Evolutionary conservation across 64 coral and sea anemone species (phyloP).

Genomic region (Astreopora myriophthalma): DNA sequence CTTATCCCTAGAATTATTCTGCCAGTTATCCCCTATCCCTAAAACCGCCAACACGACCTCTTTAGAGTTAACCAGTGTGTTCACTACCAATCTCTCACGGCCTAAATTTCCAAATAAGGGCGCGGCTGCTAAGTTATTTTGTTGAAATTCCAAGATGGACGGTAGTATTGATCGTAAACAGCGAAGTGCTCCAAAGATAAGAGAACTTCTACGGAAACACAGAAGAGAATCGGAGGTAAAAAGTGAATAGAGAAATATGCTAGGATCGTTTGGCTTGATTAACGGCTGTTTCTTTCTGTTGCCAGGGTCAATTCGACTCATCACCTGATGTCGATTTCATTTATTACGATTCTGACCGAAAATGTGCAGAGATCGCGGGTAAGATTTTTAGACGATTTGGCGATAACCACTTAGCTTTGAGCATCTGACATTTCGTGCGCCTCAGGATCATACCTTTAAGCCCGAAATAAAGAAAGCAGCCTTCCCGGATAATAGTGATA

Average conservation of each 20-base stretch:
- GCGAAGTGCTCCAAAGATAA: conserved; percentile 77
- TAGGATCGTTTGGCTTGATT: not conserved
- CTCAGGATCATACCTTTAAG: not conserved
- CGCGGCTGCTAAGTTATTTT: conserved; percentile 41
- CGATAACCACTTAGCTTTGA: not conserved
- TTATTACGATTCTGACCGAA: conserved; percentile 79
- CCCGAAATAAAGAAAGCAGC: not conserved
- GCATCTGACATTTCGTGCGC: not conserved
- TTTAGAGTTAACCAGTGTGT: too few species aligned
- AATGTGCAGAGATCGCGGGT: conserved; percentile 82
- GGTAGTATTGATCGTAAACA: conserved; percentile 77
- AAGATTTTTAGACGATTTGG: not conserved
- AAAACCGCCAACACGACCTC: too few species aligned
- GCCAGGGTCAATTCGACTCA: conserved; percentile 80
- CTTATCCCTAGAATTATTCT: too few species aligned
- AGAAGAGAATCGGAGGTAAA: conserved; percentile 91
- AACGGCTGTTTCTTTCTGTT: not conserved
- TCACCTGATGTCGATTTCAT: conserved; percentile 90
- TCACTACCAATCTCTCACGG: too few species aligned
- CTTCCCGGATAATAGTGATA: too few species aligned
- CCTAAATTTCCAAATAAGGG: too few species aligned
- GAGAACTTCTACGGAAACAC: conserved; percentile 84
- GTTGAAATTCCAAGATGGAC: conserved; percentile 84
- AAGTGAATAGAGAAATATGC: not conserved
- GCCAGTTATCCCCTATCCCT: too few species aligned